These are phyloP conservation scores for Zaprionus lachaisei DNA, from an alignment of 1,140 invertebrate genomes.

Conservation along the genomic window DNA sequence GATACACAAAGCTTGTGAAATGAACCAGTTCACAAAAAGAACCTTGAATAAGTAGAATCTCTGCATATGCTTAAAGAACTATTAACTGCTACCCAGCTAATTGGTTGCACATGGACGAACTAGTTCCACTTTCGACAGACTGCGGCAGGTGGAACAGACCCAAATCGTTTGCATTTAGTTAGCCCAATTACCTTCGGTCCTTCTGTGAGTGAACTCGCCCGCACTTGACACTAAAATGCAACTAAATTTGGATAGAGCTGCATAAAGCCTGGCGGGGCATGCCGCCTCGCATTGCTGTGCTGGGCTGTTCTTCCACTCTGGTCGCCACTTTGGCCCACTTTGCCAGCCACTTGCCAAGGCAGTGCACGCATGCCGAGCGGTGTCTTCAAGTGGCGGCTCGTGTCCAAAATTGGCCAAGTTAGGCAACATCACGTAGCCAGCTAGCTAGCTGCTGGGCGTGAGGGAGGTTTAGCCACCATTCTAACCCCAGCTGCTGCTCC, in stretches of 20 bases:
- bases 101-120: not conserved
- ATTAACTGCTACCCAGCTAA: not conserved
- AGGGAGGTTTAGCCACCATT: not conserved
- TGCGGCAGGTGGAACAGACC: constrained; percentile 1
- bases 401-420: constrained; percentile 73
- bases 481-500: not conserved
- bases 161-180: constrained; percentile 48
- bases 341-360: constrained; percentile 29
- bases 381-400: constrained; percentile 40
- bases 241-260: constrained; percentile 39
- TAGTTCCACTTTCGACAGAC: constrained; percentile 2
- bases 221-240: constrained; percentile 48
- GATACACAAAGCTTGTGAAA: not conserved
- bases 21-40: not conserved
- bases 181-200: constrained; percentile 27
- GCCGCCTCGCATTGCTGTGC: not conserved
- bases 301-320: not conserved
- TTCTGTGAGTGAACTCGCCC: constrained; percentile 8
- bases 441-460: not conserved
- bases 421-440: constrained; percentile 69
- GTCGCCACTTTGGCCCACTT: constrained; percentile 21
- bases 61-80: not conserved
- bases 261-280: not conserved
- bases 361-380: constrained; percentile 17
- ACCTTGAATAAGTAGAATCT: not conserved